A percentile compares a stretch with the other conserved stretches of the same genome.
phyloP scores from a whole-genome alignment of 1,140 invertebrate genomes.

The Colletes latitarsis region DNA sequence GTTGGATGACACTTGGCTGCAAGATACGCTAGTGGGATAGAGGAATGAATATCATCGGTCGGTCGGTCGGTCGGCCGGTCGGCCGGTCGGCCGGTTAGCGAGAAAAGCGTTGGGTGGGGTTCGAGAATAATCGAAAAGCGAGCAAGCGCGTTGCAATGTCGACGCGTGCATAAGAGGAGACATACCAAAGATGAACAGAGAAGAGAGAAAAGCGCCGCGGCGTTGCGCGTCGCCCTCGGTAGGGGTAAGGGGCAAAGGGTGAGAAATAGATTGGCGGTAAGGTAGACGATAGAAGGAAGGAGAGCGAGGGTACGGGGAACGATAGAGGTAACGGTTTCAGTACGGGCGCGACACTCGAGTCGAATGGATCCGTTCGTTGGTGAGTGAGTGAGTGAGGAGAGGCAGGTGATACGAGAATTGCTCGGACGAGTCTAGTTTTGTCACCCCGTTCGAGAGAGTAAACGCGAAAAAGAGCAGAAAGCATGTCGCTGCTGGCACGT shows the following conservation, averaged over 20 bases:
- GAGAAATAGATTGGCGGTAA: constrained; percentile 25
- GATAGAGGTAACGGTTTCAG: constrained; percentile 57
- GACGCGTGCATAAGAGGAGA: constrained; percentile 12
- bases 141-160: constrained; percentile 30
- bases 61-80: no score
- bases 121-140: constrained; percentile 49
- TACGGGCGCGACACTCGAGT: constrained; percentile 76
- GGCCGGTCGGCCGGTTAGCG: background rate
- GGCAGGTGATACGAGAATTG: constrained; percentile 6
- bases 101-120: constrained; percentile 34
- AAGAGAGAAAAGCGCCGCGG: background rate
- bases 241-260: constrained; percentile 36
- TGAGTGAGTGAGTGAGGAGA: background rate
- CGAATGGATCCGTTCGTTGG: constrained; percentile 46
- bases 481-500: constrained; percentile 7
- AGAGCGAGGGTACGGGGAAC: constrained; percentile 15
- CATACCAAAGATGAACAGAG: background rate
- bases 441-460: background rate
- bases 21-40: background rate
- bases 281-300: constrained; percentile 2
- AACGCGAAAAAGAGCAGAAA: background rate
- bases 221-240: background rate
- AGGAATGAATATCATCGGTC: background rate
- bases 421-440: background rate
- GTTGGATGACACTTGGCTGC: background rate